Evolutionary conservation across 2,888 invertebrate genomes (phyloP).

Genomic region (Lasioglossum marginatum): DNA sequence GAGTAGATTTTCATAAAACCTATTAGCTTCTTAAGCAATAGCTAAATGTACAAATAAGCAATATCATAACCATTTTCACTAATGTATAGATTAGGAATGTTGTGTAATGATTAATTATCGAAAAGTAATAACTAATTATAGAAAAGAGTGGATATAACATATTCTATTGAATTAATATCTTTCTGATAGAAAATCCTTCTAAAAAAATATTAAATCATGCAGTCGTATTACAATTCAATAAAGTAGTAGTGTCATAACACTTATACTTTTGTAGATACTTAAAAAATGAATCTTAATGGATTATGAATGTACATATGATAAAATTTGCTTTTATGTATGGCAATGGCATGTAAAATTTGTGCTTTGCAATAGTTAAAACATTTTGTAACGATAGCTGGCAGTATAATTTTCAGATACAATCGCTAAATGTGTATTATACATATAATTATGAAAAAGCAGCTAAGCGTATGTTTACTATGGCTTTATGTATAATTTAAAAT

Average conservation of each 20-base stretch:
- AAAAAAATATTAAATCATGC: conserved; percentile 10
- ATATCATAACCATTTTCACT: conserved; percentile 5
- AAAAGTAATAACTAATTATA: background rate
- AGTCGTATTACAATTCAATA: background rate
- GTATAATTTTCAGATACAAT: conserved; percentile 12
- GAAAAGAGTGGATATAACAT: background rate
- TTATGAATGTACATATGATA: background rate
- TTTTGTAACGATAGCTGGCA: conserved; percentile 36
- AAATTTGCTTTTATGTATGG: background rate
- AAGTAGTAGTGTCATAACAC: conserved; percentile 1
- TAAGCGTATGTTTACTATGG: conserved; percentile 11
- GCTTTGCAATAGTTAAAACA: background rate
- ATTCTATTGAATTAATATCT: background rate
- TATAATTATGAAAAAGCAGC: conserved; percentile 6
- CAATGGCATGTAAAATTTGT: background rate
- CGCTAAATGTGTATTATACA: background rate
- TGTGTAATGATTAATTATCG: background rate
- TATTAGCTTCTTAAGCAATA: conserved; percentile 10
- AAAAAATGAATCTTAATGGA: conserved; percentile 16
- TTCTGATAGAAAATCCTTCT: conserved; percentile 1
- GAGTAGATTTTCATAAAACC: conserved; percentile 17
- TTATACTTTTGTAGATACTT: conserved; percentile 9
- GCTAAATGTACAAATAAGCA: conserved; percentile 7
- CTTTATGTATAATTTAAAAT: conserved; percentile 22
- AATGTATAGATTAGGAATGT: conserved; percentile 3